phyloP scores from a whole-genome alignment of 1,140 invertebrate genomes.

The Mizuhopecten yessoensis region DNA sequence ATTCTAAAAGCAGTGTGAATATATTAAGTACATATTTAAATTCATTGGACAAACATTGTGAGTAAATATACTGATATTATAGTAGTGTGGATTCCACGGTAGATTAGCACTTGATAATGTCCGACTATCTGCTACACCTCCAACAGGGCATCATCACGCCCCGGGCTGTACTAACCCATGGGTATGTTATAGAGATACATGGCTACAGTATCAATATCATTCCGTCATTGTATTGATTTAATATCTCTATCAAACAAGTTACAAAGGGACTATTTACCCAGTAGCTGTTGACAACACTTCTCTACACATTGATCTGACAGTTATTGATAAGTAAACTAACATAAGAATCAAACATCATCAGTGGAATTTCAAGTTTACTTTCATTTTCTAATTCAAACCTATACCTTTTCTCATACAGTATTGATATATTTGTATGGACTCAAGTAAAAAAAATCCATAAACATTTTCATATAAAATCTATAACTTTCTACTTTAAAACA shows the following conservation, averaged over 20 bases:
- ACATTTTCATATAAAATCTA: background rate
- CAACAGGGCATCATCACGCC: background rate
- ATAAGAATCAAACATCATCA: background rate
- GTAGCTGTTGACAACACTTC: background rate
- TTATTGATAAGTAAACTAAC: background rate
- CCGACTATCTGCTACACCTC: background rate
- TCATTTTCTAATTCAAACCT: background rate
- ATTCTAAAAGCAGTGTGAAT: slow-evolving; percentile 7
- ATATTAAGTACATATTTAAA: background rate
- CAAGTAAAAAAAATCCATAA: background rate
- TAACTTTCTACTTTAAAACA: no score
- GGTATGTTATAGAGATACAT: background rate
- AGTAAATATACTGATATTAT: slow-evolving; percentile 18
- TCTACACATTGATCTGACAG: background rate
- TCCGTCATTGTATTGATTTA: background rate
- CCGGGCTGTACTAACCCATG: background rate
- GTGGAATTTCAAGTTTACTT: background rate
- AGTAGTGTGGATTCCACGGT: background rate
- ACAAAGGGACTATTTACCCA: slow-evolving; percentile 11
- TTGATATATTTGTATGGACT: background rate
- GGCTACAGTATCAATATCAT: background rate
- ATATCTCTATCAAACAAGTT: background rate
- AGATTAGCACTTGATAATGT: background rate
- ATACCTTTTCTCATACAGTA: no score
- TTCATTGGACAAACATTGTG: background rate